Evolutionary conservation across 2,888 invertebrate genomes (phyloP), one percentile per base, ranked within the genome.

Genomic region (Synergus laeviventris): DNA sequence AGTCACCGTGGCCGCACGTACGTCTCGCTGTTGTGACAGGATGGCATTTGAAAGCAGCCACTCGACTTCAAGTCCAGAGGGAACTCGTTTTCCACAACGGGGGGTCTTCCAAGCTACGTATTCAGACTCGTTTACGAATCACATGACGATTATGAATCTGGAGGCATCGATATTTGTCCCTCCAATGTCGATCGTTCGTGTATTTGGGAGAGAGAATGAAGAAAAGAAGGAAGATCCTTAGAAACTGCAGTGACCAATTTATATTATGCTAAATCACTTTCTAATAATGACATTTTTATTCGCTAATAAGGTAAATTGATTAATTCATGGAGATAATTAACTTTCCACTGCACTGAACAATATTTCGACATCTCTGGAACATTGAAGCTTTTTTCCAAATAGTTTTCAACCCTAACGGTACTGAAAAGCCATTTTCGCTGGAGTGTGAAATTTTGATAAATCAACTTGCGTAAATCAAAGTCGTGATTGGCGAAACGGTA

Each of bases 1-100:
- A 66, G 66, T 66, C 45, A 66, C 42, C 24, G 21, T 45, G 18
- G 66, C 42, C 24, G 45, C 45, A 45, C 66, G 45, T 66, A 66
- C 42, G 45, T 66, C 66, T 45, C n/a, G 16, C 9, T 66, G 66
- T 66, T 66, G 66, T 66, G 66, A 66, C 66, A 66, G 66, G 45
- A 66, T 66, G 45, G 42, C 42, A 66, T 66, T 66, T 66, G 24
- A 66, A 66, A 66, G 66, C 66, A 45, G 21, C 66, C 66, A 45
- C 66, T 66, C 24, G 45, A 45, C 24, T 66, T 45, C 21, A 66
- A 66, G 21, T 66, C 66, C 12, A 42, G 64, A 39, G 18, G 24
- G 24, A 66, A 66, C 66, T 66, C 45, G 66, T 66, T 42, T 24
- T 45, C 42, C 16, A 45, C 64, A 11, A 45, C 66, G 66, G 66